Base-by-base conservation (phyloP, 2,888 invertebrate species). In the Polyommatus iphigenia region DNA sequence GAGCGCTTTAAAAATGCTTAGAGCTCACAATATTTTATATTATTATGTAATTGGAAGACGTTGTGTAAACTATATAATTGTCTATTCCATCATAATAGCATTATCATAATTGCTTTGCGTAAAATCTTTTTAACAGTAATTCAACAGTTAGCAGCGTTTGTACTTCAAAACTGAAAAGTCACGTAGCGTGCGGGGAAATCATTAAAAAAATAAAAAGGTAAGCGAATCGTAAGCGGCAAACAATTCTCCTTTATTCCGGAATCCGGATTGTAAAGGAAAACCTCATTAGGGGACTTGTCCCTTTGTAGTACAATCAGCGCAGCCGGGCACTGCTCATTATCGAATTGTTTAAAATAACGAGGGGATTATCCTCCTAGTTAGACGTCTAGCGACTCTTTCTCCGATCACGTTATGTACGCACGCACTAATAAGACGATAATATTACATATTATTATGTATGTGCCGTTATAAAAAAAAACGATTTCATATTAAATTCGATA, bases 331-430 rank as follows among this genome's bases (percentile, higher is more conserved):
- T 84, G 85, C 85, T 91, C 90, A 89, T 91, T 91, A 91, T 89
- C 88, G 90, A 91, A 91, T 91, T 92, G 92, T 93, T 92, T 92
- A 93, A 92, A 93, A 91, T 92, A 91, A 92, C 91, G 91, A 92
- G 80, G 76, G 81, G 85, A 85, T 85, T 85, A 86, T 86, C 83
- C 85, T 83, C 82, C 85, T 82, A 86, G 85, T 85, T 85, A 87
- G 81, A 41, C 41, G 24, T 46, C 73, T 73, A 75, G 18, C 29
- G 29, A 24, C 54, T 46, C 73, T 20, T 46, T 24, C 29, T 54
- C 6, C 15, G 67, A 32, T 67, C 67, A 67, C 67, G 67, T 67
- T 67, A 15, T 67, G 29, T 67, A 67, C 6, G 3, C 46, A 46
- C 46, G 10, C 46, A 46, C 46, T 46, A 46, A 13, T 46, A 46